These are phyloP conservation scores for Tinamus guttatus DNA, from an alignment of 2,113 vertebrate species.

Conservation along the genomic window DNA sequence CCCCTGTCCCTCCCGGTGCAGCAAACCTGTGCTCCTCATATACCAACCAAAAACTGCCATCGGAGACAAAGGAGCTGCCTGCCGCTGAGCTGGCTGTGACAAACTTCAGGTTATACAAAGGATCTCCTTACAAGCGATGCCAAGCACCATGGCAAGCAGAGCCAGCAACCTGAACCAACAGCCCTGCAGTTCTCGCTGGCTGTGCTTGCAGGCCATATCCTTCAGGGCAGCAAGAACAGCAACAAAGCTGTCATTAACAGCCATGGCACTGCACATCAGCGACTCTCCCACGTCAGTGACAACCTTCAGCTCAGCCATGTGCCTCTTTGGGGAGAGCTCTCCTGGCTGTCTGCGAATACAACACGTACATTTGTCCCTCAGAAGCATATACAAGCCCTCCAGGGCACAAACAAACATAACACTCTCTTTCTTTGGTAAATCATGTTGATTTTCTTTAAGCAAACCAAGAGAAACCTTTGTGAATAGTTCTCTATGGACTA, in stretches of 20 bases:
- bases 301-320: conserved; percentile 58
- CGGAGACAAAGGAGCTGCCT: background rate
- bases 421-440: conserved; percentile 1
- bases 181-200: conserved; percentile 18
- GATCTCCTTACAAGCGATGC: conserved; percentile 1
- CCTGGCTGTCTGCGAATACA: conserved; percentile 52
- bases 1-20: rapidly evolving
- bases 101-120: conserved; percentile 42
- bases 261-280: conserved; percentile 50
- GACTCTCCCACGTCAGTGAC: conserved; percentile 36
- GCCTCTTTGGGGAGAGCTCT: conserved; percentile 50
- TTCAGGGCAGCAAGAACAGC: conserved; percentile 63
- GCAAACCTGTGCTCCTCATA: background rate
- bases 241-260: conserved; percentile 68
- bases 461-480: conserved; percentile 12
- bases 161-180: conserved; percentile 40
- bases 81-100: conserved; percentile 34
- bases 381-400: conserved; percentile 32
- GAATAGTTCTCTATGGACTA: conserved; percentile 5
- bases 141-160: conserved; percentile 40
- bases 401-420: conserved; percentile 60
- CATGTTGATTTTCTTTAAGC: background rate
- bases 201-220: conserved; percentile 53
- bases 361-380: background rate
- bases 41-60: background rate